Evolutionary conservation across 2,113 vertebrate species (phyloP), one percentile per base, ranked within the genome.

Genomic region (Calonectris borealis): DNA sequence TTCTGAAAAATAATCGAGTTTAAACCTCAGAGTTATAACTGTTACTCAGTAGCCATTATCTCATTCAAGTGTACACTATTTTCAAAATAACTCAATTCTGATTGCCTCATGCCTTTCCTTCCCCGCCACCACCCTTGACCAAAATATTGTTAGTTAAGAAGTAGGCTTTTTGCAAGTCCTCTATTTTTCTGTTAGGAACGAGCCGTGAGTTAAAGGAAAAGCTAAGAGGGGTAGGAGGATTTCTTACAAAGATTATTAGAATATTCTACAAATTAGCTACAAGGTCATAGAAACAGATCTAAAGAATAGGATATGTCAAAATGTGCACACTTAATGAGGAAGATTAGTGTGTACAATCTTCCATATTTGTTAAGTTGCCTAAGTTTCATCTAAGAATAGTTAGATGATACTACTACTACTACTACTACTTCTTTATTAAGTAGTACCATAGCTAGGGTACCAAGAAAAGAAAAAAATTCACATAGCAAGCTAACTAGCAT

Each of bases 61-160:
- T 55, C 51, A 36, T 17, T 34, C 79, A 57, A 46, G 26, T 24
- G 29, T 6, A 44, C 14, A 19, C 3, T 8, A 18, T 32, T 78
- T 20, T 36, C 25, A 60, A 76, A 77, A 16, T 31, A 77, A 49
- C 7, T 27, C 25, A 17, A 8, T 52, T 38, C 51, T 5, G 5
- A 61, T 0, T 24, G 14, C 29, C 19, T 78, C 60, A 21, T 13
- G 66, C 21, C 55, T 60, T 64, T 31, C 68, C 38, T 49, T 13
- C 40, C 25, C 27, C 2, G 1, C 16, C 9, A 44, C 6, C 9
- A 7, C 17, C 34, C 11, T 0, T 31, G 29, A 57, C 18, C 29
- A 48, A 86, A 76, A 54, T 7, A 69, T 0, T 42, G 9, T 4
- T 27, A 48, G 64, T 24, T 49, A 54, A 57, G 12, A 65, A 79